Percentiles rank a stretch among this genome's conserved stretches.
Evolutionary conservation across 2,113 vertebrate species (phyloP).

Genomic region (Heptranchias perlo): DNA sequence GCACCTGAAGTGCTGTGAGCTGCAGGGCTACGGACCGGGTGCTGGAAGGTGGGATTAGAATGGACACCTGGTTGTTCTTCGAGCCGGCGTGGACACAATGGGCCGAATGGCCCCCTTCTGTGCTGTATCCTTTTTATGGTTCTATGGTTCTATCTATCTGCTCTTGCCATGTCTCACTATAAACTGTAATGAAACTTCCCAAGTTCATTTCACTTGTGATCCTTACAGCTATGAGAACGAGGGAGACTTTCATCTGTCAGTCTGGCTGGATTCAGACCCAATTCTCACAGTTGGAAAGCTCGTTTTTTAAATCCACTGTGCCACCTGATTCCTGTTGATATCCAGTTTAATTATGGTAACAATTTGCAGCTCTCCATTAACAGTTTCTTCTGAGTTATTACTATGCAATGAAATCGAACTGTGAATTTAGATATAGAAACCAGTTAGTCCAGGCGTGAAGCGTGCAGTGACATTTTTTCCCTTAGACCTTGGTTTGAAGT

Average conservation of each 20-base stretch:
- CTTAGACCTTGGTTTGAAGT: neutral
- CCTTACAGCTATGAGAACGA: neutral
- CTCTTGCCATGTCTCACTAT: neutral
- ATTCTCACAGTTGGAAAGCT: neutral
- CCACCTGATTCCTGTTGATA: neutral
- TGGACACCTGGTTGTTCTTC: no score
- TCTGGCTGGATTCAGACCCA: neutral
- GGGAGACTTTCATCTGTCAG: neutral
- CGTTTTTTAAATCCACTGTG: neutral
- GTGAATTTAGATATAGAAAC: neutral
- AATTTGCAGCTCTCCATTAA: neutral
- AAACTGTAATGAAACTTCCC: neutral
- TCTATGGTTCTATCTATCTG: no score
- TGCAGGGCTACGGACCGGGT: no score
- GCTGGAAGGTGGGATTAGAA: no score
- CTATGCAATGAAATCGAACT: neutral
- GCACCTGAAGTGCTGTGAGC: no score
- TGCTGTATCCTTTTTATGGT: no score
- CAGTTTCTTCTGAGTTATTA: neutral
- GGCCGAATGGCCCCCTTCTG: no score
- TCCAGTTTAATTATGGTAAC: neutral
- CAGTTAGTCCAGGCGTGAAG: neutral
- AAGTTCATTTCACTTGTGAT: neutral
- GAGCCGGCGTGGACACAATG: no score
- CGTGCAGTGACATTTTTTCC: neutral